phyloP scores from a whole-genome alignment of 2,113 vertebrate genomes.

The Clinocottus analis region DNA sequence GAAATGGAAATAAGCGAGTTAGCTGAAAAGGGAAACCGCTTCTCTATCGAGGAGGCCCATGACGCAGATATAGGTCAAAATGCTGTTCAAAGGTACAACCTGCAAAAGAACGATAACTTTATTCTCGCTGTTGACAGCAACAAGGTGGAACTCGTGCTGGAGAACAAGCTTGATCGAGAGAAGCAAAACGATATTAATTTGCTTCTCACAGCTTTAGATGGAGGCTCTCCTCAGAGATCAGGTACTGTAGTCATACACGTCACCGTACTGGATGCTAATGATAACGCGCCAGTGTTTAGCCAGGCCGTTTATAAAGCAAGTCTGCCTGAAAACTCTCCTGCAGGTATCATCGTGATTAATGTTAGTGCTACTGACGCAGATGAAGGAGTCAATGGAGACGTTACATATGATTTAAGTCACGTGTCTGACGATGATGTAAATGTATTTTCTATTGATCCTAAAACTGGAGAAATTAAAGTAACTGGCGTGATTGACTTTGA shows the following conservation, averaged over 20 bases:
- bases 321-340: slow-evolving; percentile 78
- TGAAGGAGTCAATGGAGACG: slow-evolving; percentile 74
- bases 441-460: slow-evolving; percentile 41
- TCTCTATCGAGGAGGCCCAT: slow-evolving; percentile 76
- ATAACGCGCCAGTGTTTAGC: slow-evolving; percentile 78
- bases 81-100: slow-evolving; percentile 79
- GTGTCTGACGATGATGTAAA: neutral
- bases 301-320: slow-evolving; percentile 76
- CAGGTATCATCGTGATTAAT: slow-evolving; percentile 65
- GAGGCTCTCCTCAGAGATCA: slow-evolving; percentile 69
- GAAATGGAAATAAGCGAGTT: slow-evolving; percentile 64
- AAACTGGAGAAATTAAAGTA: slow-evolving; percentile 75
- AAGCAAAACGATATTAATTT: slow-evolving; percentile 51
- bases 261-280: slow-evolving; percentile 77
- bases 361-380: slow-evolving; percentile 67
- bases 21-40: slow-evolving; percentile 51
- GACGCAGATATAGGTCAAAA: slow-evolving; percentile 85
- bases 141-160: slow-evolving; percentile 52
- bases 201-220: slow-evolving; percentile 68
- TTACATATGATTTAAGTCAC: slow-evolving; percentile 71
- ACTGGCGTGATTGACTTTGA: slow-evolving; percentile 79
- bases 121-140: slow-evolving; percentile 70
- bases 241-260: slow-evolving; percentile 67
- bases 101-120: slow-evolving; percentile 79
- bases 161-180: slow-evolving; percentile 72